These are phyloP conservation scores for Drosophila meridiana DNA, from an alignment of 2,888 invertebrate genomes.

Conservation along the genomic window DNA sequence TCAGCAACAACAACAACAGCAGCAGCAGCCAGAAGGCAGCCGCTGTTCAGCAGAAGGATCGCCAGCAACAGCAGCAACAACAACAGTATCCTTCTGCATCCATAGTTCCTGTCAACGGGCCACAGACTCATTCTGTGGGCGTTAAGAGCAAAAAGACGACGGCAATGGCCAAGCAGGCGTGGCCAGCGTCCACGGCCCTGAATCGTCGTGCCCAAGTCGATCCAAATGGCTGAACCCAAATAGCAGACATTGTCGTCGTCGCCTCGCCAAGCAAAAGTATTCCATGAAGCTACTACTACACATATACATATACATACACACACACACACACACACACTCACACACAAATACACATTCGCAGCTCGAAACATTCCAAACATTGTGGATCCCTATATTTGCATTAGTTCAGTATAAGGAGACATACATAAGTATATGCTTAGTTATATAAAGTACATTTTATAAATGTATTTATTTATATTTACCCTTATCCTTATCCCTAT, in stretches of 20 bases:
- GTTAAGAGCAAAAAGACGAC: constrained; percentile 57
- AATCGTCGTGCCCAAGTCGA: constrained; percentile 84
- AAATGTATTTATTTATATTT: constrained; percentile 68
- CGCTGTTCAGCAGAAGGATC: constrained; percentile 55
- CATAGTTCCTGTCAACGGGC: constrained; percentile 82
- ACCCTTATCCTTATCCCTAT: constrained; percentile 7
- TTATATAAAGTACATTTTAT: constrained; percentile 74
- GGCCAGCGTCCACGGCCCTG: constrained; percentile 63
- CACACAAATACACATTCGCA: constrained; percentile 62
- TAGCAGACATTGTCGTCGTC: constrained; percentile 23
- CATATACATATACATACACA: constrained; percentile 24
- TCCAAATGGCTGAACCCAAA: constrained; percentile 85
- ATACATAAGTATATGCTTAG: constrained; percentile 32
- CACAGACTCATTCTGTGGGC: constrained; percentile 57
- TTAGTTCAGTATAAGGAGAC: constrained; percentile 48
- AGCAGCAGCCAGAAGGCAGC: constrained; percentile 18
- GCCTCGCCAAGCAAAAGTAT: constrained; percentile 66
- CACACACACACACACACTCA: constrained; percentile 20
- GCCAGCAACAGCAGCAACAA: constrained; percentile 42
- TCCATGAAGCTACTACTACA: constrained; percentile 65
- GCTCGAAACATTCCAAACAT: constrained; percentile 76
- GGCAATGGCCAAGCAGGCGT: constrained; percentile 61
- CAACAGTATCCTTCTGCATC: constrained; percentile 58
- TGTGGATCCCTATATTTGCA: constrained; percentile 37
- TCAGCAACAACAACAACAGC: constrained; percentile 43